phyloP scores from a whole-genome alignment of 2,113 vertebrate species.

The Brachypodius melanocephalos region DNA sequence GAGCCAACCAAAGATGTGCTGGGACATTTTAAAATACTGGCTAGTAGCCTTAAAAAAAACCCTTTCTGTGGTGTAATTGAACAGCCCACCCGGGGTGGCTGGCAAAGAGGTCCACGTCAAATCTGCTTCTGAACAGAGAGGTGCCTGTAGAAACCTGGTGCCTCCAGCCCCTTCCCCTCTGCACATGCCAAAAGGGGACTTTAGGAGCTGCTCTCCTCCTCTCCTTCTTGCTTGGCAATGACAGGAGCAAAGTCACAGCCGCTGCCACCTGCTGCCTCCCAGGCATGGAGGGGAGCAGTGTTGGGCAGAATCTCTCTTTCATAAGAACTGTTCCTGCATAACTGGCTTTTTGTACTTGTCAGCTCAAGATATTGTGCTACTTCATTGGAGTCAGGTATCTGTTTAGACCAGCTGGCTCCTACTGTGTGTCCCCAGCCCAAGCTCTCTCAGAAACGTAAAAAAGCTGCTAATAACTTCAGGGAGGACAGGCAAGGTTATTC shows the following conservation, averaged over 20 bases:
- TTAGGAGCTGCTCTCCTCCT: background rate
- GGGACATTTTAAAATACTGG: background rate
- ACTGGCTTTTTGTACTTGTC: background rate
- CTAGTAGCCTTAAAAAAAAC: background rate
- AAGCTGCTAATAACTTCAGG: background rate
- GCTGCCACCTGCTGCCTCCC: background rate
- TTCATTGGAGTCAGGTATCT: background rate
- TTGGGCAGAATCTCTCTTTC: background rate
- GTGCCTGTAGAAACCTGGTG: background rate
- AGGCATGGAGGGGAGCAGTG: background rate
- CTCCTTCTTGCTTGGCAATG: background rate
- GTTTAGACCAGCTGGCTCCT: background rate
- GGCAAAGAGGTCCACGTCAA: accelerated
- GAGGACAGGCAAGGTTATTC: background rate
- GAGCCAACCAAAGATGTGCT: background rate
- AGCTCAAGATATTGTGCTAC: background rate
- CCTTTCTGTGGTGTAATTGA: background rate
- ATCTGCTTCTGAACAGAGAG: background rate
- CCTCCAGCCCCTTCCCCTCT: background rate
- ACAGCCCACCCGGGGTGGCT: background rate
- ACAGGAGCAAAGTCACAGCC: accelerated
- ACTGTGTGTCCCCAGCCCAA: background rate
- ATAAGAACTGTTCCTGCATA: background rate
- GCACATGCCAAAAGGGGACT: background rate
- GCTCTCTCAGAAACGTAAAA: background rate